phyloP scores from a whole-genome alignment of 2,888 invertebrate genomes.

The Hydroisotoma schaefferi region DNA sequence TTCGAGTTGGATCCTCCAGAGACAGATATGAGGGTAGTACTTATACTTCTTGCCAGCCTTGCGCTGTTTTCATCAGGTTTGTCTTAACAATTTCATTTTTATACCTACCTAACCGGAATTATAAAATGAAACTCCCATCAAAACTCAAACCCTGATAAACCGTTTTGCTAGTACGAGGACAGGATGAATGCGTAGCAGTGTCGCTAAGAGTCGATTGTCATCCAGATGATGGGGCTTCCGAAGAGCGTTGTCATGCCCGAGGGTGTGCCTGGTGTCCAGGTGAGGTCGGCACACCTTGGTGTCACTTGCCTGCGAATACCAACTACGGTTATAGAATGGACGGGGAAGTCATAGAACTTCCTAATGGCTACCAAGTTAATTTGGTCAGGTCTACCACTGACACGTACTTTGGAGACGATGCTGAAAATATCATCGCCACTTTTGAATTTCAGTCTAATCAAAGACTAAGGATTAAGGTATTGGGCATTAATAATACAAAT shows the following conservation, averaged over 20 bases:
- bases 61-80: too few relatives aligned
- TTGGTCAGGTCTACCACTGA: constrained; percentile 27
- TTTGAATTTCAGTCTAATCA: constrained; percentile 43
- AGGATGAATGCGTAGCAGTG: background rate
- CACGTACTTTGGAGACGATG: constrained; percentile 36
- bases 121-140: too few relatives aligned
- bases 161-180: background rate
- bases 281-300: constrained; percentile 28
- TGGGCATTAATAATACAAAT: background rate
- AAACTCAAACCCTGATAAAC: too few relatives aligned
- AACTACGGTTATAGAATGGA: constrained; percentile 32
- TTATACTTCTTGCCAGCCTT: too few relatives aligned
- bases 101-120: too few relatives aligned
- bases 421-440: constrained; percentile 25
- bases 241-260: constrained; percentile 59
- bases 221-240: constrained; percentile 59
- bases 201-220: constrained; percentile 59
- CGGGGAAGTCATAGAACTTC: constrained; percentile 23
- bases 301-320: constrained; percentile 33
- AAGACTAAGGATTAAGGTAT: constrained; percentile 42
- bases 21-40: too few relatives aligned
- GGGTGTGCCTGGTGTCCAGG: constrained; percentile 67
- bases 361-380: constrained; percentile 23
- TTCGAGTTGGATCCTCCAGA: too few relatives aligned
- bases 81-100: too few relatives aligned